Evolutionary conservation across 2,113 vertebrate species (phyloP).

Genomic region (Daphoenositta chrysoptera): DNA sequence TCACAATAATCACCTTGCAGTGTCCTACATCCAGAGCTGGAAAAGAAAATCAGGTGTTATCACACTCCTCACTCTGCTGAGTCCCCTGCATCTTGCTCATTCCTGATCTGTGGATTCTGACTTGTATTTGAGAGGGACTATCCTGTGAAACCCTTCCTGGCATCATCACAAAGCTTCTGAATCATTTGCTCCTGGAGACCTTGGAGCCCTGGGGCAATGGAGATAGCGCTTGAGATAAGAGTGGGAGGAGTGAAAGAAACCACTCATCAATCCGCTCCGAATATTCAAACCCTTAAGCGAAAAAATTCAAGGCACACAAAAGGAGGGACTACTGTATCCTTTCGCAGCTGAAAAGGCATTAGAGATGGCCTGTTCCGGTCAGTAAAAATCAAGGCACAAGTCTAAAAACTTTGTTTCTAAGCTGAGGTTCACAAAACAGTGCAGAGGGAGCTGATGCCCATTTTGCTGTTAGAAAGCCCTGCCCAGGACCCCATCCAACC

Average conservation of each 20-base stretch:
- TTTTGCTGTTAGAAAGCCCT: background rate
- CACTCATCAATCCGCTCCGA: background rate
- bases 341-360: background rate
- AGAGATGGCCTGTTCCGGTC: background rate
- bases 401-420: background rate
- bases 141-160: background rate
- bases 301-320: background rate
- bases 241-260: background rate
- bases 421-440: background rate
- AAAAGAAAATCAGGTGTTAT: background rate
- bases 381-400: background rate
- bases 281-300: background rate
- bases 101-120: background rate
- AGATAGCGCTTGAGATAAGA: background rate
- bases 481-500: rapidly evolving
- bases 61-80: background rate
- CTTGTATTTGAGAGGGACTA: background rate
- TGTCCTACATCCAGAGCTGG: background rate
- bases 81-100: background rate
- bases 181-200: background rate
- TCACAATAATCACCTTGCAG: background rate
- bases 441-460: background rate
- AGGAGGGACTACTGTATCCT: background rate
- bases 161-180: background rate
- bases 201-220: background rate